Base-by-base conservation (phyloP, 2,113 vertebrate species). In the Chionis minor region DNA sequence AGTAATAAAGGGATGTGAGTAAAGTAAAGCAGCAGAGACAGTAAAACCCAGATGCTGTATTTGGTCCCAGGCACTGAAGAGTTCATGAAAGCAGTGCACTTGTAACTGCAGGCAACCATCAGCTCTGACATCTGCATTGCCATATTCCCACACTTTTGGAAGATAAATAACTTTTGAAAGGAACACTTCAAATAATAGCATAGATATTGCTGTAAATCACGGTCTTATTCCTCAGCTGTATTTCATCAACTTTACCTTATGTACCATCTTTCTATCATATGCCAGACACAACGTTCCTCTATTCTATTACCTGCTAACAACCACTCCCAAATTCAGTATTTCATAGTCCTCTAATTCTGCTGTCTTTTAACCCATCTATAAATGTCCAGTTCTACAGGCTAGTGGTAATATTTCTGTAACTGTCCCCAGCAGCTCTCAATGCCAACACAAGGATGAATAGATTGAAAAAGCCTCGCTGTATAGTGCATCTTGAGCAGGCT, bases 161-260 rank as follows among this genome's bases (percentile, higher is more conserved):
- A 95, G 74, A 95, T 73, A 96, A 92, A 94, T 70, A 90, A 88
- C 72, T 87, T 96, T 92, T 86, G 90, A 94, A 92, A 45, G 66
- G 45, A 93, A 72, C 59, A 92, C 67, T 94, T 94, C 91, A 93
- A 94, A 94, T 95, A 97, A 92, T 62, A 84, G 72, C 78, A 74
- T 28, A 94, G 86, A 38, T 92, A 83, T 12, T 81, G 73, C 92
- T 81, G 69, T 88, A 95, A 96, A 95, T 93, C 90, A 96, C 12
- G 3, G 66, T 58, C 79, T 92, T 88, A 88, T 67, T 96, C 55
- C 71, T 88, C 51, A 71, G 55, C 71, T 66, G 45, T 73, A 90
- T 88, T 94, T 94, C 55, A 92, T 80, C 59, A 86, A 33, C 79
- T 73, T 87, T 81, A 86, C 54, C 32, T 83, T 67, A 81, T 1